Percentiles rank a stretch among this genome's conserved stretches.
Conservation (phyloP, 1,140 invertebrate species). For the Centruroides vittatus region DNA sequence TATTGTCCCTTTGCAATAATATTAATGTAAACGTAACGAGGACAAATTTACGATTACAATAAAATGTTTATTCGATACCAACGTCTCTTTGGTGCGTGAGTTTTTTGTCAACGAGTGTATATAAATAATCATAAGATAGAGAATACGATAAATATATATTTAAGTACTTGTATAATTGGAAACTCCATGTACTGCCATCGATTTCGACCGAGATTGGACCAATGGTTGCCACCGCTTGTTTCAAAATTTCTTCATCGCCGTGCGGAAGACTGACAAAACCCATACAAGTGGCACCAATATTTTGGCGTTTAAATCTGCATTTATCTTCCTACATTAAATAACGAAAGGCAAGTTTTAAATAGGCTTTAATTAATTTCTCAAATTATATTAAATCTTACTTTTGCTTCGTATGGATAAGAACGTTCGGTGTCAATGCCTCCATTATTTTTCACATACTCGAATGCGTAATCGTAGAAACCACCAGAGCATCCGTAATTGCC, state of each 20-base stretch:
- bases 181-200: slow-evolving; percentile 63
- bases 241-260: slow-evolving; percentile 51
- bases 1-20: no score
- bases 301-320: slow-evolving; percentile 51
- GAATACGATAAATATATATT: no score
- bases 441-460: slow-evolving; percentile 77
- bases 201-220: slow-evolving; percentile 77
- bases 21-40: no score
- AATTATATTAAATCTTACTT: slow-evolving; percentile 25
- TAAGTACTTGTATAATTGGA: slow-evolving; percentile 52
- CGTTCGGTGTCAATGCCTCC: slow-evolving; percentile 80
- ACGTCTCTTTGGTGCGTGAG: no score
- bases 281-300: slow-evolving; percentile 62
- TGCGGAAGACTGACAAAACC: slow-evolving; percentile 63
- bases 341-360: not conserved
- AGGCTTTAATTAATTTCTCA: no score
- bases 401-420: slow-evolving; percentile 74
- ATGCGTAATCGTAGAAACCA: slow-evolving; percentile 85
- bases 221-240: slow-evolving; percentile 65
- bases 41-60: no score
- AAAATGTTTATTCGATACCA: no score
- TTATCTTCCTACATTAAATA: slow-evolving; percentile 29
- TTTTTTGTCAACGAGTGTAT: no score
- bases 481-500: slow-evolving; percentile 94
- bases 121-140: no score